phyloP scores from a whole-genome alignment of 1,140 invertebrate genomes.

The Trinorchestia longiramus region DNA sequence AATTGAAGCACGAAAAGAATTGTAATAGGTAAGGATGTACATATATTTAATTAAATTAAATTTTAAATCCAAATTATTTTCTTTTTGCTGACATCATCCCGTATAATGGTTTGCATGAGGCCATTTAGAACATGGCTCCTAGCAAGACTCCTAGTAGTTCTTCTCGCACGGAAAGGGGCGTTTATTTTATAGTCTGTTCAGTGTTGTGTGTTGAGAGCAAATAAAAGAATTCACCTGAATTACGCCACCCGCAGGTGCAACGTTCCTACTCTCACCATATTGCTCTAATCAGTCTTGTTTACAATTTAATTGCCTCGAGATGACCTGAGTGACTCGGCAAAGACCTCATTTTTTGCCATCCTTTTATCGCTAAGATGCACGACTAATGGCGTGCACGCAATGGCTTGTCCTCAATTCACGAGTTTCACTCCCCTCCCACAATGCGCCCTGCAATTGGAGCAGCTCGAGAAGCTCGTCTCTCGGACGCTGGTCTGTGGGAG shows the following conservation, averaged over 20 bases:
- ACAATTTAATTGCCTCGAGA: not conserved
- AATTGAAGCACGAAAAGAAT: not conserved
- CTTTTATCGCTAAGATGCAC: not conserved
- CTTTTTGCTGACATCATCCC: not conserved
- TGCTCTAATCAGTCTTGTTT: not conserved
- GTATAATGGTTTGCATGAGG: not conserved
- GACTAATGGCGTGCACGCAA: not conserved
- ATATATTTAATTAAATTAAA: not conserved
- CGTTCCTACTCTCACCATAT: not conserved
- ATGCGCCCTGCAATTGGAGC: not conserved
- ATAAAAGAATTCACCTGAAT: not conserved
- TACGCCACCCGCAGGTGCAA: not conserved
- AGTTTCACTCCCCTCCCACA: not conserved
- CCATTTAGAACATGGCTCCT: not conserved
- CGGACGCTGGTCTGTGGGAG: not conserved
- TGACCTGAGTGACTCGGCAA: not conserved
- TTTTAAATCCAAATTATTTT: not conserved
- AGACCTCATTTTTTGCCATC: not conserved
- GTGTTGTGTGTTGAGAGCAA: not conserved
- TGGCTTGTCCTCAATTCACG: not conserved
- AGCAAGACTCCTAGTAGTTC: not conserved
- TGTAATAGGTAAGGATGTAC: not conserved
- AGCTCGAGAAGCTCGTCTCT: not conserved
- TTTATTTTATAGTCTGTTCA: not conserved
- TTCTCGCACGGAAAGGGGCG: not conserved